Base-by-base conservation (phyloP, 35 echinoderm and acorn worm genomes). In the Strongylocentrotus purpuratus region DNA sequence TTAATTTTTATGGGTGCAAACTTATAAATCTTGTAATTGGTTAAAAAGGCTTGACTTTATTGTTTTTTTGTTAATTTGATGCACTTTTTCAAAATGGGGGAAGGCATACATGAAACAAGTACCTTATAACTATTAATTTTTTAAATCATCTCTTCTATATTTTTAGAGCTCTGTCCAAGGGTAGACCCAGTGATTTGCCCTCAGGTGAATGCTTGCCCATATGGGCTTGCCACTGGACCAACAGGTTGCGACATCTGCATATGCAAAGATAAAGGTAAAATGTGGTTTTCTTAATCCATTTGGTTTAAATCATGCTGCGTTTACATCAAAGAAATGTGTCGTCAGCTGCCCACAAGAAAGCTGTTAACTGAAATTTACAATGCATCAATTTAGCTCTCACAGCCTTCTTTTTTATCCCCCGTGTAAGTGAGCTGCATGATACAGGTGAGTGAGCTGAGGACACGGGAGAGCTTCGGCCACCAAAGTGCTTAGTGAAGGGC, bases 221-320 rank as follows among this genome's bases (percentile, higher is more conserved):
- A 41, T 90, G 94, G 94, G 20, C 33, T 95, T 47, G 94, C 47
- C 9, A 90, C 94, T 31, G 55, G 61, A n/a, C 46, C 22, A 31
- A 78, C 85, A 48, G 94, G 94, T 12, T 95, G 94, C 35, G 94
- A 95, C n/a, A 88, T 89, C 47, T 95, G 94, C 55, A 88, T 90
- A 32, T 87, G 86, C 48, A 52, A 47, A 46, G 12, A 61, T 88
- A 31, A 52, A 33, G 87, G 94, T 95, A 95, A 90, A 46, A 55
- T 93, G 45, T 58, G 14, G 13, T 45, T 22, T 31, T 31, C 28
- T 31, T 86, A 20, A 33, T 86, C 25, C 5, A 41, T 41, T 41
- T 3, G 1, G 35, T 41, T 41, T 41, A 41, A 41, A 41, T 41
- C 35, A 41, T 41, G 35, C 35, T 41, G 0, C 3, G 35, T 41